Conservation (phyloP, 2,113 vertebrate species). For the Cyanistes caeruleus region DNA sequence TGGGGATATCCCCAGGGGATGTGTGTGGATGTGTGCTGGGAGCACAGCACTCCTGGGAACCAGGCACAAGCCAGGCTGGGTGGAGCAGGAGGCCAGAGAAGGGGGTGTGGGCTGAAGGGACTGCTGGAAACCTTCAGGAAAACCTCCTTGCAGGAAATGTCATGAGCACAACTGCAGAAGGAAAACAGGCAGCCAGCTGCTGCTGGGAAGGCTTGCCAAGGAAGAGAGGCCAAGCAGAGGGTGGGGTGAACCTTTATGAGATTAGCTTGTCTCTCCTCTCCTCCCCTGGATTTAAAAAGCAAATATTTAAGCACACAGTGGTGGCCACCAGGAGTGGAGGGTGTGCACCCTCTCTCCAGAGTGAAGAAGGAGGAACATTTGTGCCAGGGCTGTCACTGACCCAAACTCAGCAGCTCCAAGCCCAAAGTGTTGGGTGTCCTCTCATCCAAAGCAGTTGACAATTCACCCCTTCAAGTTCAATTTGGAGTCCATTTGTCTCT, state of each 20-base stretch:
- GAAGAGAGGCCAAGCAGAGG: not conserved
- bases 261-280: not conserved
- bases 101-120: not conserved
- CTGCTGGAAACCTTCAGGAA: constrained; percentile 33
- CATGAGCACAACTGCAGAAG: not conserved
- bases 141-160: constrained; percentile 2
- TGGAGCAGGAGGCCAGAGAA: not conserved
- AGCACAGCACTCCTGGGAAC: not conserved
- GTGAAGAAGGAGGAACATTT: not conserved
- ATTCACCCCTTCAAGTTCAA: not conserved
- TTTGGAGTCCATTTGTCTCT: not conserved
- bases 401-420: not conserved
- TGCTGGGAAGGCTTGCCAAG: constrained; percentile 21
- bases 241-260: constrained; percentile 2
- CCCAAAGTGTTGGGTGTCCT: accelerated
- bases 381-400: not conserved
- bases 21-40: not conserved
- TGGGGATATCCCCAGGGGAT: too few species aligned
- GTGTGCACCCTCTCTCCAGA: not conserved
- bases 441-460: not conserved
- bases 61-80: not conserved
- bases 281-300: not conserved
- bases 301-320: not conserved
- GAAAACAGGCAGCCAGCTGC: constrained; percentile 43
- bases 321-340: not conserved